These are phyloP conservation scores for Menidia menidia DNA, from an alignment of 2,797 vertebrate species.

Conservation along the genomic window DNA sequence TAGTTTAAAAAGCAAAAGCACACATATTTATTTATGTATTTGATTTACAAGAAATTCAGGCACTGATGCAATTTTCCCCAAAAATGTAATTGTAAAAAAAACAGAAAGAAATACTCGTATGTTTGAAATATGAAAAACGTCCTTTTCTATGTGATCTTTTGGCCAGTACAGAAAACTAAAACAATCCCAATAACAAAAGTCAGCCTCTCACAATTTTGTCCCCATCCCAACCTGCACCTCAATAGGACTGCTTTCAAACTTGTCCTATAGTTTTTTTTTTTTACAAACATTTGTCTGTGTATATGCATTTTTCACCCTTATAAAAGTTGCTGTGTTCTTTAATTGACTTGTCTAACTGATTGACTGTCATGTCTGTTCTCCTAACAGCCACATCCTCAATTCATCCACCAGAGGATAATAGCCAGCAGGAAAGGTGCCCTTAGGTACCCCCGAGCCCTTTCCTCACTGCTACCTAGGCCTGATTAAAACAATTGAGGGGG, in stretches of 20 bases:
- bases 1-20: too few species aligned
- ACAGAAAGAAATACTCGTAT: too few species aligned
- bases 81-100: too few species aligned
- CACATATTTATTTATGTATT: too few species aligned
- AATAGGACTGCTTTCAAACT: constrained; percentile 40
- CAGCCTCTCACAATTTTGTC: constrained; percentile 41
- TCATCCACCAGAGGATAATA: constrained; percentile 65
- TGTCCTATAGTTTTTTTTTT: constrained; percentile 49
- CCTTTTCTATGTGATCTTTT: constrained; percentile 11
- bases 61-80: too few species aligned
- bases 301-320: constrained; percentile 45
- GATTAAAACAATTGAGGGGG: constrained; percentile 88
- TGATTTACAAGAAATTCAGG: too few species aligned
- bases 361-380: constrained; percentile 60
- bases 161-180: constrained; percentile 10
- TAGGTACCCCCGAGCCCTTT: constrained; percentile 76
- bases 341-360: constrained; percentile 71
- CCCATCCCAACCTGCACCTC: constrained; percentile 29
- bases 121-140: constrained; percentile 18
- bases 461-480: constrained; percentile 66
- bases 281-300: constrained; percentile 41
- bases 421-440: constrained; percentile 69
- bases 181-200: constrained; percentile 30
- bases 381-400: constrained; percentile 66
- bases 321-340: constrained; percentile 59